These are phyloP conservation scores for Cantharis rufa DNA, from an alignment of 2,888 invertebrate species.

Conservation along the genomic window DNA sequence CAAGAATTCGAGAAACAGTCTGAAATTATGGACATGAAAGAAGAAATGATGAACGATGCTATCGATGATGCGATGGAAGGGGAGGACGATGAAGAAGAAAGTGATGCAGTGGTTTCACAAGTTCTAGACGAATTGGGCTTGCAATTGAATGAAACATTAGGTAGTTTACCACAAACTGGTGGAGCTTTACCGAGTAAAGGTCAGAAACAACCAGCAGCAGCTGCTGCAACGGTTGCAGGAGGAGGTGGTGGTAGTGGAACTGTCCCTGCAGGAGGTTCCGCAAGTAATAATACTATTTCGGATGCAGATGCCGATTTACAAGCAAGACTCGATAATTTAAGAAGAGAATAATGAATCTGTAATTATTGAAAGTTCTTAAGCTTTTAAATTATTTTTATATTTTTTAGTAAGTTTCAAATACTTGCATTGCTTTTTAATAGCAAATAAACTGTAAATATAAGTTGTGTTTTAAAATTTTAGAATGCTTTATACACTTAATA, in stretches of 20 bases:
- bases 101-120: slow-evolving; percentile 93
- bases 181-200: slow-evolving; percentile 62
- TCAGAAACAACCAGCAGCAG: slow-evolving; percentile 67
- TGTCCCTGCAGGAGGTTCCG: slow-evolving; percentile 56
- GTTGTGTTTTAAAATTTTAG: slow-evolving; percentile 1
- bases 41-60: slow-evolving; percentile 99
- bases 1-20: slow-evolving; percentile 99
- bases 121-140: slow-evolving; percentile 97
- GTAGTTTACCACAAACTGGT: slow-evolving; percentile 78
- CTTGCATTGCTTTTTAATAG: not conserved
- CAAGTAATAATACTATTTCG: slow-evolving; percentile 60
- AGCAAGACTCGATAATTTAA: slow-evolving; percentile 92
- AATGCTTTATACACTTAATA: not conserved
- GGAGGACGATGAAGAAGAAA: slow-evolving; percentile 97
- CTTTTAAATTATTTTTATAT: slow-evolving; percentile 2
- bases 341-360: slow-evolving; percentile 69
- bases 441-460: not conserved
- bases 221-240: slow-evolving; percentile 56
- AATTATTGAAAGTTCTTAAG: not conserved
- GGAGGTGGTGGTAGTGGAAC: slow-evolving; percentile 34
- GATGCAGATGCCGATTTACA: slow-evolving; percentile 97
- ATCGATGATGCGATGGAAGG: slow-evolving; percentile 99
- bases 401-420: not conserved
- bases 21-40: slow-evolving; percentile 99
- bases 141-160: slow-evolving; percentile 90